Evolutionary conservation across 2,888 invertebrate genomes (phyloP).

Genomic region (Brenthis daphne): DNA sequence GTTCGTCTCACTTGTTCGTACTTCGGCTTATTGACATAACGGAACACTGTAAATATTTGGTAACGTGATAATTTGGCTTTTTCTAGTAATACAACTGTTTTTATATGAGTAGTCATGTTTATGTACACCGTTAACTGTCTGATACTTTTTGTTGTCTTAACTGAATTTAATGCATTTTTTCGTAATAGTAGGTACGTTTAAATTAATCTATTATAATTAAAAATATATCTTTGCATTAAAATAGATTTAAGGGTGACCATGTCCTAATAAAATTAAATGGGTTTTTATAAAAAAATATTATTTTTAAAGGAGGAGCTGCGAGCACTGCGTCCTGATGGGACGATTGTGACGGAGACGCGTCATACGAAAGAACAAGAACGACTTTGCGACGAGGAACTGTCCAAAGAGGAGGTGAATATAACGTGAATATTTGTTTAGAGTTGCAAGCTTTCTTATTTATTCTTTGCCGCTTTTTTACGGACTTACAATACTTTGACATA

Average conservation of each 20-base stretch:
- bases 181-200: too few relatives aligned
- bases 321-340: slow-evolving; percentile 90
- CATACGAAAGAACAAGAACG: slow-evolving; percentile 93
- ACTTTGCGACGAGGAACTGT: slow-evolving; percentile 89
- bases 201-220: too few relatives aligned
- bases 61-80: slow-evolving; percentile 23
- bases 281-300: too few relatives aligned
- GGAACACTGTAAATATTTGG: slow-evolving; percentile 17
- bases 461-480: too few relatives aligned
- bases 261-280: too few relatives aligned
- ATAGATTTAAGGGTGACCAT: too few relatives aligned
- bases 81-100: background rate
- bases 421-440: background rate
- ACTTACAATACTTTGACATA: background rate
- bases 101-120: background rate
- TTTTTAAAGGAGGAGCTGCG: slow-evolving; percentile 84
- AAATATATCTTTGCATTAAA: too few relatives aligned
- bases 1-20: background rate
- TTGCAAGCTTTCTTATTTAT: too few relatives aligned
- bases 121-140: too few relatives aligned
- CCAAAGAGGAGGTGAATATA: slow-evolving; percentile 81
- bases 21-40: slow-evolving; percentile 22
- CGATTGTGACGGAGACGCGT: slow-evolving; percentile 92
- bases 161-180: too few relatives aligned
- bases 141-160: too few relatives aligned